Evolutionary conservation across 2,113 vertebrate species (phyloP).

Genomic region (cattle (Bos taurus)): ARS-UCD2.0 NC_037349.1:10836001-10836500

Average conservation of each 20-base stretch:
- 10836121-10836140: neutral
- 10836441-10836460: constrained; percentile 28
- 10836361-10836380: constrained; percentile 22
- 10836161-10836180: neutral
- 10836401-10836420: constrained; percentile 35
- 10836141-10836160: constrained; percentile 9
- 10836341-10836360: neutral
- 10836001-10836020: neutral
- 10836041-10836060: constrained; percentile 20
- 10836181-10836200: neutral
- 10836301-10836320: neutral
- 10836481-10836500: constrained; percentile 47
- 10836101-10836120: neutral
- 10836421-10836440: constrained; percentile 46
- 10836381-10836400: neutral
- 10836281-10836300: neutral
- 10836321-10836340: neutral
- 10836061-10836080: neutral
- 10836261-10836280: neutral
- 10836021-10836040: constrained; percentile 27
- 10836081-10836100: neutral
- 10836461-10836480: constrained; percentile 39
- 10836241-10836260: neutral
- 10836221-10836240: constrained; percentile 29
- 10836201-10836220: neutral